Base-by-base conservation (phyloP, 2,888 invertebrate species). In the Alcis repandata region DNA sequence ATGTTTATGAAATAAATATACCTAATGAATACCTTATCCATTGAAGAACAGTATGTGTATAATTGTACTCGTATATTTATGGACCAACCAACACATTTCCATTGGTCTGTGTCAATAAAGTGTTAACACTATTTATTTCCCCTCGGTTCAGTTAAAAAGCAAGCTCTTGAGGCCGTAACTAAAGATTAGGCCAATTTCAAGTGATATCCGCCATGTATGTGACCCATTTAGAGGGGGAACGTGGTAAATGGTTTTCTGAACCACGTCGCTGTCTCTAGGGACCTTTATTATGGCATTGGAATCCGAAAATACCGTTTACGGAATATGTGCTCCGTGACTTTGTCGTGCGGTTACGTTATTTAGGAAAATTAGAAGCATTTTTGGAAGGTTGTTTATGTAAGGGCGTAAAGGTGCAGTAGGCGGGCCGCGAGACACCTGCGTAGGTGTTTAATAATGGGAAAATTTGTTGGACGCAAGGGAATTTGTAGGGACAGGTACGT, bases 141-240 rank as follows among this genome's bases (percentile, higher is more conserved):
- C 65, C 63, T 11, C 27, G 63, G 52, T 63, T 69, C 63, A 60
- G 69, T 80, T 78, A 78, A 82, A 81, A 79, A 79, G 80, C 78
- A 77, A 82, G 83, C 81, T 85, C 80, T 79, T 71, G 82, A 73
- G 73, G 78, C 78, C 79, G 83, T 88, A 87, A 86, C 85, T 86
- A 85, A 84, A 86, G 87, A 87, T 88, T 88, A 88, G 82, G 79
- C 83, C 86, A 84, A 86, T 87, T 87, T 83, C 75, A 79, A 75
- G 76, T 80, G 81, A 84, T 86, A 83, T 83, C 81, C 82, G 77
- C 75, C 76, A 78, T 78, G 78, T 80, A 74, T 82, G 82, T 73
- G 82, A 79, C 82, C 84, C 81, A 81, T 84, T 86, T 84, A 77
- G 76, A 76, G 82, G 79, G 75, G 76, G 77, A 78, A 79, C 78